phyloP scores from a whole-genome alignment of 2,888 invertebrate species.

The Drosophila meridiana region DNA sequence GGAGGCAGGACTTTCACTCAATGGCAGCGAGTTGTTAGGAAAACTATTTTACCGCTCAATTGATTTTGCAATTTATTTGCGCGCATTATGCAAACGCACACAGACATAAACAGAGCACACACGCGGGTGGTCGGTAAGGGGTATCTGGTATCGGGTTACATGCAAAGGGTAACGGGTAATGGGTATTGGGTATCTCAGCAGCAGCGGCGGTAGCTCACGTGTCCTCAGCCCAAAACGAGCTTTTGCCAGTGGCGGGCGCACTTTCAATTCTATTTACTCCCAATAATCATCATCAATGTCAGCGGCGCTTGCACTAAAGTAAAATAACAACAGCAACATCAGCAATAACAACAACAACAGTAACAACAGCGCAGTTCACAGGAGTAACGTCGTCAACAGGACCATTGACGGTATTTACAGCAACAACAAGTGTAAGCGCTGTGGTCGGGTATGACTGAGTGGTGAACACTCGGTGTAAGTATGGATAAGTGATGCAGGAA shows the following conservation, averaged over 20 bases:
- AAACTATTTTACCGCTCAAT: conserved; percentile 83
- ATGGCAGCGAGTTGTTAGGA: conserved; percentile 45
- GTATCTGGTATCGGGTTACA: background rate
- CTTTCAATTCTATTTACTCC: conserved; percentile 83
- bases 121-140: background rate
- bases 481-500: background rate
- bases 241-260: conserved; percentile 41
- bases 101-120: conserved; percentile 6
- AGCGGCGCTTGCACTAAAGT: conserved; percentile 74
- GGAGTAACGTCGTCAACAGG: conserved; percentile 66
- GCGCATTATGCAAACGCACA: conserved; percentile 66
- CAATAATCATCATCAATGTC: conserved; percentile 84
- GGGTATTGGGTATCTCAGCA: conserved; percentile 35
- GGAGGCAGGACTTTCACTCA: conserved; percentile 23
- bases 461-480: background rate
- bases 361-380: conserved; percentile 18
- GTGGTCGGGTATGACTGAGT: background rate
- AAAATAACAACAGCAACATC: conserved; percentile 57
- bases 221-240: conserved; percentile 30
- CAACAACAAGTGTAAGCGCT: conserved; percentile 16
- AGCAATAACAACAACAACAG: conserved; percentile 8
- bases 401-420: conserved; percentile 65
- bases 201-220: conserved; percentile 64
- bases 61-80: conserved; percentile 83
- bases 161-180: background rate